A percentile compares a stretch with the other conserved stretches of the same genome.
Evolutionary conservation across 2,888 invertebrate species (phyloP).

Genomic region (Ochropleura leucogaster): DNA sequence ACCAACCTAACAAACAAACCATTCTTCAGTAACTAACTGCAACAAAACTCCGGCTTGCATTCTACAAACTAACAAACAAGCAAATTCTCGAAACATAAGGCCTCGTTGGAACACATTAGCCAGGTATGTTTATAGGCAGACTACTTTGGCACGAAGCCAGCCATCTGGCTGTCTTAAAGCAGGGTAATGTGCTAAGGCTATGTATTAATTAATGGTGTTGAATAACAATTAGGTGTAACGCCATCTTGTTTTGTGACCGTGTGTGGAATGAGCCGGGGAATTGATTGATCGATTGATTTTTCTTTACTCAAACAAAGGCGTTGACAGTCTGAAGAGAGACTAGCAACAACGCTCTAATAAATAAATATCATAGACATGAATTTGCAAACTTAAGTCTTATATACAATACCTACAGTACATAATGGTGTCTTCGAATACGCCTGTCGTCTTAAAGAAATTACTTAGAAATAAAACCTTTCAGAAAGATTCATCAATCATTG

Average conservation of each 20-base stretch:
- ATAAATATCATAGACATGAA: neutral
- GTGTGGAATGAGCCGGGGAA: neutral
- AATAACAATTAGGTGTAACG: constrained; percentile 44
- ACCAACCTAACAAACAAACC: neutral
- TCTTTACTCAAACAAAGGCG: neutral
- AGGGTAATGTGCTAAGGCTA: constrained; percentile 41
- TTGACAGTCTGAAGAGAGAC: no score
- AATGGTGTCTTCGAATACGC: neutral
- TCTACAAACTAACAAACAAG: constrained; percentile 14
- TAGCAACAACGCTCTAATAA: no score
- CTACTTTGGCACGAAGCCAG: constrained; percentile 51
- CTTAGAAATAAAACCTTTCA: neutral
- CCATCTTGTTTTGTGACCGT: constrained; percentile 30
- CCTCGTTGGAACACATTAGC: constrained; percentile 31
- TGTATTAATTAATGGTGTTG: constrained; percentile 51
- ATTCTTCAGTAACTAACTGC: neutral
- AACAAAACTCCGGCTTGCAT: constrained; percentile 6
- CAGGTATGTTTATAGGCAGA: constrained; percentile 29
- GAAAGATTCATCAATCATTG: neutral
- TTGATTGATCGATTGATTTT: neutral
- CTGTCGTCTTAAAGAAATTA: neutral
- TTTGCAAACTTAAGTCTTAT: neutral
- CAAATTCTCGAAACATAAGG: constrained; percentile 11
- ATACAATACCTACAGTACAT: neutral
- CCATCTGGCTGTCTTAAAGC: constrained; percentile 48